Evolutionary conservation across 1,140 invertebrate species (phyloP).

Genomic region (Steinernema feltiae): DNA sequence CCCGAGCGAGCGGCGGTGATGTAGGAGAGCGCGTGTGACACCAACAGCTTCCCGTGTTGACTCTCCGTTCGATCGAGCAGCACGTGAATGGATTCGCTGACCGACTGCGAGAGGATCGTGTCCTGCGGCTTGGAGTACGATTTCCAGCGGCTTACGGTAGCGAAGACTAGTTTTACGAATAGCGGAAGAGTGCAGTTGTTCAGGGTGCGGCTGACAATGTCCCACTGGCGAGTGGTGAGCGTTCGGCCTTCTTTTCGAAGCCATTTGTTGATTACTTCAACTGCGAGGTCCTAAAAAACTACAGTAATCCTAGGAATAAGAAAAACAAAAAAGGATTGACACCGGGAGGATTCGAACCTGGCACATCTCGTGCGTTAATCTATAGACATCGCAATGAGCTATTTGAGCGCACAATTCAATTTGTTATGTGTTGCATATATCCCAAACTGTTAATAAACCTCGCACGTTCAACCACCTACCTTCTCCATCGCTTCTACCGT

Average conservation of each 20-base stretch:
- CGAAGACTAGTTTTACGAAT: slow-evolving; percentile 92
- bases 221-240: slow-evolving; percentile 85
- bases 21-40: slow-evolving; percentile 86
- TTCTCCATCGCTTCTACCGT: slow-evolving; percentile 72
- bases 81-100: slow-evolving; percentile 96
- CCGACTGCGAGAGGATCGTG: slow-evolving; percentile 81
- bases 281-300: slow-evolving; percentile 72
- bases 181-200: slow-evolving; percentile 88
- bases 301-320: slow-evolving; percentile 38
- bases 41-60: slow-evolving; percentile 79
- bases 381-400: too few relatives aligned
- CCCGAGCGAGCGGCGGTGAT: slow-evolving; percentile 87
- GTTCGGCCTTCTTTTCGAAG: slow-evolving; percentile 82
- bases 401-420: background rate
- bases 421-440: background rate
- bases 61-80: slow-evolving; percentile 85
- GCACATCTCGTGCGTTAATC: too few relatives aligned
- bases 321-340: background rate
- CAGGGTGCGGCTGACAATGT: slow-evolving; percentile 80
- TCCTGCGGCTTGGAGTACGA: slow-evolving; percentile 89
- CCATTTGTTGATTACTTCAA: slow-evolving; percentile 89
- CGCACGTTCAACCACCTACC: slow-evolving; percentile 1
- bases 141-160: slow-evolving; percentile 76
- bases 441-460: background rate
- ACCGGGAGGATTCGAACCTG: background rate